Percentiles rank a stretch among this genome's conserved stretches.
These are phyloP conservation scores for Protonibea diacanthus DNA, from an alignment of 2,797 vertebrate genomes.

Conservation along the genomic window DNA sequence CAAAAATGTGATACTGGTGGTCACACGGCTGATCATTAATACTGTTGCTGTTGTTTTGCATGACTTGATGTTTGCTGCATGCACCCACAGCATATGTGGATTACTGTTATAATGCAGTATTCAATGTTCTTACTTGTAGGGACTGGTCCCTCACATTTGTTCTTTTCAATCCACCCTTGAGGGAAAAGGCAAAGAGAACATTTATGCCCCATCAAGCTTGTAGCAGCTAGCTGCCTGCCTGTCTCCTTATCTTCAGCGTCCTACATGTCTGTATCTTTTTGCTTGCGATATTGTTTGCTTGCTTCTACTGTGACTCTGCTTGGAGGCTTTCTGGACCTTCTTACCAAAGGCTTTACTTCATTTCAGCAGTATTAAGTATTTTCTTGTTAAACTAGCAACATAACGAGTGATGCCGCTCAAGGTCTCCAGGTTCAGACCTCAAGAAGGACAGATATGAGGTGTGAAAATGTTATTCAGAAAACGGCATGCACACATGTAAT, in stretches of 20 bases:
- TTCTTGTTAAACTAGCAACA: background rate
- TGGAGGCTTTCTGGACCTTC: background rate
- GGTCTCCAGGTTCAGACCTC: background rate
- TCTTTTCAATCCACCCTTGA: slow-evolving; percentile 72
- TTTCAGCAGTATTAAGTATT: slow-evolving; percentile 11
- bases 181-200: slow-evolving; percentile 71
- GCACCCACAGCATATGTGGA: slow-evolving; percentile 30
- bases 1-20: background rate
- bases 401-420: slow-evolving; percentile 4
- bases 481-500: background rate
- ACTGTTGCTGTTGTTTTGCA: slow-evolving; percentile 10
- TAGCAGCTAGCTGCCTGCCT: slow-evolving; percentile 55
- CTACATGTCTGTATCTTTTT: slow-evolving; percentile 17
- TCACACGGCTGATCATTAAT: background rate
- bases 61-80: slow-evolving; percentile 22
- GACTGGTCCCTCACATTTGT: slow-evolving; percentile 77
- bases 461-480: background rate
- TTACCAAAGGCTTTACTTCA: slow-evolving; percentile 8
- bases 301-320: background rate
- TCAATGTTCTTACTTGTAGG: slow-evolving; percentile 76
- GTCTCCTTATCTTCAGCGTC: slow-evolving; percentile 41
- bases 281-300: background rate
- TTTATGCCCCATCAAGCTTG: slow-evolving; percentile 72
- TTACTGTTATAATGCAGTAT: slow-evolving; percentile 56
- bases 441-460: background rate